These are phyloP conservation scores for Albula goreensis DNA, from an alignment of 2,113 vertebrate species.

Conservation along the genomic window DNA sequence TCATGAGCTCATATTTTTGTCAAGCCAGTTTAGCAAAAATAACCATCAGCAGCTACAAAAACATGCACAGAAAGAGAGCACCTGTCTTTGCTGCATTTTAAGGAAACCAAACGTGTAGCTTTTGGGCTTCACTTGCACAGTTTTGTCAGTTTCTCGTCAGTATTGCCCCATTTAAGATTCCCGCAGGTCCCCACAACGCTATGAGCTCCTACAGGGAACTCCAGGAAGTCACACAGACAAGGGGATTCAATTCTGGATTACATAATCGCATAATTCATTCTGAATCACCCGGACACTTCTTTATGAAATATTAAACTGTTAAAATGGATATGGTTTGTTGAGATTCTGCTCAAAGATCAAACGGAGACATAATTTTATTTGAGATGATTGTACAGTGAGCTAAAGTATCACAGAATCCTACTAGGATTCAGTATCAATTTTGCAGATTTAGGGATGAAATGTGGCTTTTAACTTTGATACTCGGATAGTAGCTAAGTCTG, in stretches of 20 bases:
- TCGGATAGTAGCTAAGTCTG: not conserved
- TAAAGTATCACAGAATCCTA: not conserved
- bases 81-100: not conserved
- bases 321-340: not conserved
- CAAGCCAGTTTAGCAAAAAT: not conserved
- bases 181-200: not conserved
- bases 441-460: not conserved
- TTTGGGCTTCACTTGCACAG: not conserved
- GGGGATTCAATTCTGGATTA: not conserved
- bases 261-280: constrained; percentile 1
- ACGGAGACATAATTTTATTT: not conserved
- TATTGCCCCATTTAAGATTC: not conserved
- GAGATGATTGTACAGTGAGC: not conserved
- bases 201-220: not conserved
- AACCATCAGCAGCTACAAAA: not conserved
- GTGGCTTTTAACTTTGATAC: not conserved
- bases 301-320: not conserved
- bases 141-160: not conserved
- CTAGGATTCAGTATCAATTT: not conserved
- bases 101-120: not conserved
- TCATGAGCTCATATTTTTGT: not conserved
- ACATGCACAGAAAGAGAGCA: not conserved
- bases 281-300: not conserved
- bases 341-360: not conserved
- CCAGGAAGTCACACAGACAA: not conserved